These are phyloP conservation scores for Urocynchramus pylzowi DNA, from an alignment of 2,113 vertebrate genomes.

Conservation along the genomic window DNA sequence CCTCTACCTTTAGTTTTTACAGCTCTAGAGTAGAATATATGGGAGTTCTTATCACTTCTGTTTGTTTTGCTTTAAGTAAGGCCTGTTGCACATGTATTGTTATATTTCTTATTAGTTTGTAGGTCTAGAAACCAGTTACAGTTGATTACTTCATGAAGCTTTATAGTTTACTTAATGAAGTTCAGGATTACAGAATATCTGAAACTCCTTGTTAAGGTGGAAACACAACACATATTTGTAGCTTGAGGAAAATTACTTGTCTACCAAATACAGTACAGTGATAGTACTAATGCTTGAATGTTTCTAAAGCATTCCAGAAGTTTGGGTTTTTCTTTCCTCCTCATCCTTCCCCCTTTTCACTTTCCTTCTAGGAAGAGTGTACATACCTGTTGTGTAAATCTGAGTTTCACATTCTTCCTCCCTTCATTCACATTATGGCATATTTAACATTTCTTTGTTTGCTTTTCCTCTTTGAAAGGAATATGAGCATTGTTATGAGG, in stretches of 20 bases:
- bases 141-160: not conserved
- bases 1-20: not conserved
- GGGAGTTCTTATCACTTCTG: not conserved
- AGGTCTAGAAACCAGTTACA: not conserved
- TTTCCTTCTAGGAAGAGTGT: not conserved
- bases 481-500: not conserved
- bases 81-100: not conserved
- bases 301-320: not conserved
- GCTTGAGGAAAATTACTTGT: not conserved
- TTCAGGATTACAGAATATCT: not conserved
- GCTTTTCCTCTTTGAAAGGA: not conserved
- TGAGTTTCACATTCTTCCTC: not conserved
- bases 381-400: not conserved
- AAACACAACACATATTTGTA: not conserved
- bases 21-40: not conserved
- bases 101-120: not conserved
- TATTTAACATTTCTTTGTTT: not conserved
- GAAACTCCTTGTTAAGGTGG: not conserved
- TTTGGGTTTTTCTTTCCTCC: not conserved
- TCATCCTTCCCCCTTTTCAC: not conserved
- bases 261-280: not conserved
- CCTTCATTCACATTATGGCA: not conserved
- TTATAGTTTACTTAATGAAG: not conserved
- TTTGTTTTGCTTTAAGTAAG: not conserved
- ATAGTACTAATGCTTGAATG: not conserved